phyloP scores from a whole-genome alignment of 1,140 invertebrate species.

The Hestina assimilis region DNA sequence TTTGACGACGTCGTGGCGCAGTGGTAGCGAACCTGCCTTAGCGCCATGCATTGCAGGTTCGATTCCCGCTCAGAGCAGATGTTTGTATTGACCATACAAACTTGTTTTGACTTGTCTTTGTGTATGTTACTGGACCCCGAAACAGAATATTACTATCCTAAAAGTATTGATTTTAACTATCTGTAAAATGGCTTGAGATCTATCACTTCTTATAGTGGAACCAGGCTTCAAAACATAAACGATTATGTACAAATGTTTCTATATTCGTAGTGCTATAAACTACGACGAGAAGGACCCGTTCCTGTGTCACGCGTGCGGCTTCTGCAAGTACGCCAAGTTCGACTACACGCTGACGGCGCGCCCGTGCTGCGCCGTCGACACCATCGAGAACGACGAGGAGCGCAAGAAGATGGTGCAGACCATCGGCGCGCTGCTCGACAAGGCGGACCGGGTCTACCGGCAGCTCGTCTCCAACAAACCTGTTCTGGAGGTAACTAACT shows the following conservation, averaged over 20 bases:
- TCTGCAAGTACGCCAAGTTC: constrained; percentile 99
- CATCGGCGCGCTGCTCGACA: constrained; percentile 94
- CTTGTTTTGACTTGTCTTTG: too few relatives aligned
- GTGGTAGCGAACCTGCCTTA: too few relatives aligned
- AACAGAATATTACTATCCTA: too few relatives aligned
- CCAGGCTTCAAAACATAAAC: too few relatives aligned
- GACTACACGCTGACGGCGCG: constrained; percentile 95
- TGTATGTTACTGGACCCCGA: too few relatives aligned
- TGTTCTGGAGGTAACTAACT: constrained; percentile 84
- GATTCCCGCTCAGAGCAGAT: too few relatives aligned
- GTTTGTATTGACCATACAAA: too few relatives aligned
- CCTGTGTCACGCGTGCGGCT: constrained; percentile 98
- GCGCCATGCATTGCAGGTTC: too few relatives aligned
- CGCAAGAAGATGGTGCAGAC: constrained; percentile 95
- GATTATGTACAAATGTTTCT: neutral
- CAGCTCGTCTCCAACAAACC: constrained; percentile 94
- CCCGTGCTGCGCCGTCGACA: constrained; percentile 96
- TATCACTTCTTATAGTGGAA: too few relatives aligned
- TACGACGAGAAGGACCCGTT: constrained; percentile 99
- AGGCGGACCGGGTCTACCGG: constrained; percentile 96
- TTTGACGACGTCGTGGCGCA: too few relatives aligned
- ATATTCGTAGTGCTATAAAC: constrained; percentile 88
- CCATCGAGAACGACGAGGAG: constrained; percentile 98
- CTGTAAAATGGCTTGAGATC: too few relatives aligned
- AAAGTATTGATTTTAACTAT: too few relatives aligned